These are phyloP conservation scores for Pantherophis vulpinus DNA, from an alignment of 2,797 vertebrate genomes.

Conservation along the genomic window DNA sequence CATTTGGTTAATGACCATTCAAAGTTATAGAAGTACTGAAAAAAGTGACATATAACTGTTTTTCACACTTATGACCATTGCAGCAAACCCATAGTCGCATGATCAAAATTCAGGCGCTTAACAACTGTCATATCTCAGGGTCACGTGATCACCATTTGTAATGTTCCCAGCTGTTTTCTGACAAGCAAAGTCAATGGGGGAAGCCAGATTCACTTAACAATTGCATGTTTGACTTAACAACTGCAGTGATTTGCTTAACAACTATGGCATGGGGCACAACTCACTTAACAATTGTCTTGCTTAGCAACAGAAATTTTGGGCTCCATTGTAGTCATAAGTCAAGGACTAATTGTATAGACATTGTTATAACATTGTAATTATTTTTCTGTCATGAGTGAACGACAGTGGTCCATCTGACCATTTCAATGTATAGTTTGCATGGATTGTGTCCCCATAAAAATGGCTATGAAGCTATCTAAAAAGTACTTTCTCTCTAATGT, in stretches of 20 bases:
- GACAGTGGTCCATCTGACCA: not conserved
- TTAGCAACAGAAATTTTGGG: not conserved
- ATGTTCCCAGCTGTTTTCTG: not conserved
- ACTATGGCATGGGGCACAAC: not conserved
- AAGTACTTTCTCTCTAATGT: not conserved
- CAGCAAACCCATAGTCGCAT: not conserved
- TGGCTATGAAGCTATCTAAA: not conserved
- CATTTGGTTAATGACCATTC: not conserved
- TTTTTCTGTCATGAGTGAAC: not conserved
- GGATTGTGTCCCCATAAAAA: not conserved
- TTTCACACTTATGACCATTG: not conserved
- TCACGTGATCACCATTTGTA: not conserved
- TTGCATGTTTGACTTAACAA: not conserved
- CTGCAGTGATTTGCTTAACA: not conserved
- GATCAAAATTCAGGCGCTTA: not conserved
- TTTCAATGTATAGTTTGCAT: not conserved
- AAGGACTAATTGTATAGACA: not conserved
- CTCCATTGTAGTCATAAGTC: not conserved
- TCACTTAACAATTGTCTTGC: not conserved
- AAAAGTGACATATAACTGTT: not conserved
- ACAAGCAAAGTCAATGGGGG: not conserved
- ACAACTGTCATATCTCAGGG: not conserved
- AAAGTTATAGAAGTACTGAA: not conserved
- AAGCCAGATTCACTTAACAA: not conserved
- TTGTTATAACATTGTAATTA: not conserved